A percentile compares a stretch with the other conserved stretches of the same genome.
Conservation (phyloP, 2,888 invertebrate genomes). For the Aleiodes leptofemur region DNA sequence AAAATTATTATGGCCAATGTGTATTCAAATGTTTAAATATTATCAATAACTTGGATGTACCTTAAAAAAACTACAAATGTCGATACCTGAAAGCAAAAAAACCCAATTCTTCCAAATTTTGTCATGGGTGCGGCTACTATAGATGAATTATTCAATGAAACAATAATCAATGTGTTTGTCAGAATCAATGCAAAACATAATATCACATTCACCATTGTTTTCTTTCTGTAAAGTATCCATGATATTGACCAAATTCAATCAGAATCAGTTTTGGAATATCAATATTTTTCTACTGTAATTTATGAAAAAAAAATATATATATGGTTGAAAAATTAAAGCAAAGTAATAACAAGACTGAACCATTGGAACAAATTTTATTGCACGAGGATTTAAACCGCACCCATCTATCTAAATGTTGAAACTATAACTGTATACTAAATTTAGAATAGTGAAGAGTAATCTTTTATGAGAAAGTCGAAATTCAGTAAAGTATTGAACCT, state of each 20-base stretch:
- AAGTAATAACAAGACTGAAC: slow-evolving; percentile 38
- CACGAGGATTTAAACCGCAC: slow-evolving; percentile 21
- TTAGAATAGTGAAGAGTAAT: slow-evolving; percentile 27
- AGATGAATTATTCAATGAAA: background rate
- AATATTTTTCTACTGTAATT: slow-evolving; percentile 41
- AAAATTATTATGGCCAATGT: slow-evolving; percentile 20
- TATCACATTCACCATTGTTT: background rate
- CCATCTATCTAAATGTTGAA: slow-evolving; percentile 15
- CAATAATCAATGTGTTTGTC: background rate
- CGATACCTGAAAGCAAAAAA: slow-evolving; percentile 14
- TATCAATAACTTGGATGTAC: slow-evolving; percentile 24
- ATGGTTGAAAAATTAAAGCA: background rate
- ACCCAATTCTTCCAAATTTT: slow-evolving; percentile 11
- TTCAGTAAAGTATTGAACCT: slow-evolving; percentile 40
- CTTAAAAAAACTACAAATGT: slow-evolving; percentile 6
- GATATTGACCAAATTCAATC: background rate
- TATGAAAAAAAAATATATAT: background rate
- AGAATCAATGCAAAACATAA: background rate
- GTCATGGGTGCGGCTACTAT: slow-evolving; percentile 27
- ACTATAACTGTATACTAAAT: slow-evolving; percentile 30
- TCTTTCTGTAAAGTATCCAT: background rate
- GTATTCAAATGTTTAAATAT: slow-evolving; percentile 20
- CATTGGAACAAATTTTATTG: slow-evolving; percentile 4
- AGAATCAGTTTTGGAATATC: slow-evolving; percentile 16
- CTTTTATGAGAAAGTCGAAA: slow-evolving; percentile 20